A percentile compares a stretch with the other conserved stretches of the same genome.
phyloP scores from a whole-genome alignment of 2,888 invertebrate genomes.

The Scaptomyza parva region DNA sequence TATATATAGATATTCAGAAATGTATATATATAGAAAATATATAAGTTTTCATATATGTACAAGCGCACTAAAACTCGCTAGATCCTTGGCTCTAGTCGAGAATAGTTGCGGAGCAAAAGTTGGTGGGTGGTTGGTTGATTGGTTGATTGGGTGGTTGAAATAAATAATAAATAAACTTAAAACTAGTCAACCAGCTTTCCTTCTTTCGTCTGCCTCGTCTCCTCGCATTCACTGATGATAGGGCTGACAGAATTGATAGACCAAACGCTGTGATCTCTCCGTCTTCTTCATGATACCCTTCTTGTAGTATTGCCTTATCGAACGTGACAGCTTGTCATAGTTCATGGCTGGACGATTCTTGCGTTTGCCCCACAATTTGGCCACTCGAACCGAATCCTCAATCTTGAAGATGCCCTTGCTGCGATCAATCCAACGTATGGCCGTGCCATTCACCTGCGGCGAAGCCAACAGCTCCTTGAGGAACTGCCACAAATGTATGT shows the following conservation, averaged over 20 bases:
- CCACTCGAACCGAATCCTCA: conserved; percentile 98
- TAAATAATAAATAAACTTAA: conserved; percentile 67
- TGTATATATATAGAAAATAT: conserved; percentile 17
- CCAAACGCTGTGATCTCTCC: conserved; percentile 97
- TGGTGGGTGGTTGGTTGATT: conserved; percentile 24
- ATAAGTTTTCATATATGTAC: conserved; percentile 56
- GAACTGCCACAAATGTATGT: conserved; percentile 99
- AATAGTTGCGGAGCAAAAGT: conserved; percentile 49
- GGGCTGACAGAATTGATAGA: conserved; percentile 99
- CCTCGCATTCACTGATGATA: conserved; percentile 96
- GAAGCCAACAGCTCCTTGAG: conserved; percentile 96
- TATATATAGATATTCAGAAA: conserved; percentile 15
- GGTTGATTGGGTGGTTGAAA: conserved; percentile 34
- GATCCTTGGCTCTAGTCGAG: conserved; percentile 65
- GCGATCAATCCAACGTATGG: conserved; percentile 98
- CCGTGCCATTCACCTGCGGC: conserved; percentile 95
- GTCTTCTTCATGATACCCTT: conserved; percentile 99
- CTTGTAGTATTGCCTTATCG: conserved; percentile 99
- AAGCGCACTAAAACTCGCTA: conserved; percentile 69
- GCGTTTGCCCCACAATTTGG: conserved; percentile 98
- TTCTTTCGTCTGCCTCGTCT: conserved; percentile 64
- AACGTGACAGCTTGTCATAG: conserved; percentile 99
- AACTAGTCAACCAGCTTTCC: conserved; percentile 38
- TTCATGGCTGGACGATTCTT: conserved; percentile 99
- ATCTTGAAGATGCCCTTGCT: conserved; percentile 98